Evolutionary conservation across 2,113 vertebrate species (phyloP).

Genomic region (Bambusicola thoracicus): DNA sequence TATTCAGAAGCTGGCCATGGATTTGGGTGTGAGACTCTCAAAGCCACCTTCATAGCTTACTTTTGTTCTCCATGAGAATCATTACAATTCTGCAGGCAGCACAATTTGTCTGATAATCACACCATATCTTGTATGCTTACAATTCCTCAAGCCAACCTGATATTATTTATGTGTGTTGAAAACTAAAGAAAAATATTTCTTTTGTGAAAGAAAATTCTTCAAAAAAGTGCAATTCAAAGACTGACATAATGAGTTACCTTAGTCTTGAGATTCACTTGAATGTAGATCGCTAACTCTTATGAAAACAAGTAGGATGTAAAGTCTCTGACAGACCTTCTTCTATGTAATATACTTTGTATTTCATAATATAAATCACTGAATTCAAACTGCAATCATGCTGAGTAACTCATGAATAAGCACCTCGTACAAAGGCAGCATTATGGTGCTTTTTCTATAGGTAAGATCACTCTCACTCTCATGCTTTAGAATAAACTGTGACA

Average conservation of each 20-base stretch:
- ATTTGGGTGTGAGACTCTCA: background rate
- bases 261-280: background rate
- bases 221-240: background rate
- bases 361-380: background rate
- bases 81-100: background rate
- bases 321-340: background rate
- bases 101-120: background rate
- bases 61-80: background rate
- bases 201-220: background rate
- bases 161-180: background rate
- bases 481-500: background rate
- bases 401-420: background rate
- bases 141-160: background rate
- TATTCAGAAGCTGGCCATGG: background rate
- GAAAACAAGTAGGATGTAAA: background rate
- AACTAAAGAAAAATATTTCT: background rate
- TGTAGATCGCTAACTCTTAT: background rate
- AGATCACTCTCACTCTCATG: background rate
- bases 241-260: background rate
- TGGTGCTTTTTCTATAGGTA: background rate
- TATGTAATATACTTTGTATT: background rate
- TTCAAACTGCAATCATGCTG: background rate
- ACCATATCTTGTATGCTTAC: background rate
- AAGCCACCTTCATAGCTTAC: background rate
- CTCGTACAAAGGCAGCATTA: background rate